Conservation (phyloP, 2,113 vertebrate genomes). For the Bothrops jararaca region DNA sequence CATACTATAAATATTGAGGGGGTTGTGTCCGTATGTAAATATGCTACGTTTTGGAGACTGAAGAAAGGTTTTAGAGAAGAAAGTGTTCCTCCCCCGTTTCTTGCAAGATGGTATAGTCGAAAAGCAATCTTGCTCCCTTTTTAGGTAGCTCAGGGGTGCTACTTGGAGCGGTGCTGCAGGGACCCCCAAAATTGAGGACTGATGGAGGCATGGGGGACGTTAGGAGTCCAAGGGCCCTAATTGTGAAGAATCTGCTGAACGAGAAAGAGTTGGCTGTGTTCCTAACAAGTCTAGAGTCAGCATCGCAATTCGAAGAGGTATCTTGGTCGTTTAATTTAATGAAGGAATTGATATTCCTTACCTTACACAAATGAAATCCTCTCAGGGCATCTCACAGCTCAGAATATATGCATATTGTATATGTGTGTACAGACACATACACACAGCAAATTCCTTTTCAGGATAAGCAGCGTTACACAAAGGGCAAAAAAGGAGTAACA, state of each 20-base stretch:
- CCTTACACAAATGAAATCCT: not conserved
- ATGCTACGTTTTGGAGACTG: not conserved
- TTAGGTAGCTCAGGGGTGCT: not conserved
- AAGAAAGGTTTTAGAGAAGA: not conserved
- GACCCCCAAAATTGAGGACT: not conserved
- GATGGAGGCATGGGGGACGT: not conserved
- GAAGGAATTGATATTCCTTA: not conserved
- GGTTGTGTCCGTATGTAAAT: not conserved
- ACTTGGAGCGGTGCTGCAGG: not conserved
- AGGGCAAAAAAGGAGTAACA: not conserved
- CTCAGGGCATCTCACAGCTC: not conserved
- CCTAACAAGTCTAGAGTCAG: not conserved
- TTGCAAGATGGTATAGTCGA: constrained; percentile 34
- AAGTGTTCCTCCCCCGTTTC: not conserved
- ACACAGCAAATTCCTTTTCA: not conserved
- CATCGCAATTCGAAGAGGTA: not conserved
- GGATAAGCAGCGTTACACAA: too few relatives aligned
- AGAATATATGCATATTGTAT: not conserved
- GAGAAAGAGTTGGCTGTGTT: not conserved
- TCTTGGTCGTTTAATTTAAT: not conserved
- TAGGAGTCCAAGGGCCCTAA: not conserved
- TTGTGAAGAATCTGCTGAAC: not conserved
- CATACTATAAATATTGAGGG: not conserved
- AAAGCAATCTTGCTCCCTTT: not conserved
- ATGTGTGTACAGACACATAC: not conserved